Conservation (phyloP, 2,888 invertebrate species). For the Adelphocoris suturalis region DNA sequence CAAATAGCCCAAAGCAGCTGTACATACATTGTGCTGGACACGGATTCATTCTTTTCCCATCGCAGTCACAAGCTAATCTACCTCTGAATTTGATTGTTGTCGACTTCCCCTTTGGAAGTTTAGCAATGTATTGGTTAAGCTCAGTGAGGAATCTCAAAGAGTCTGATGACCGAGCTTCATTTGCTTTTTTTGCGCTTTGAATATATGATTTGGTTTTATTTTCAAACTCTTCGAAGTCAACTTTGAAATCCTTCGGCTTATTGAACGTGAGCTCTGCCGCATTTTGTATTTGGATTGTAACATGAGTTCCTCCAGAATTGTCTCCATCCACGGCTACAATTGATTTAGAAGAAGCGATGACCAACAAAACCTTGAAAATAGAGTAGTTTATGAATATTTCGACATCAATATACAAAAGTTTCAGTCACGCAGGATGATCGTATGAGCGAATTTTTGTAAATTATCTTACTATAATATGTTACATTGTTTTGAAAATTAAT, state of each 20-base stretch:
- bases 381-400: no score
- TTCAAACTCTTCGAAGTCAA: background rate
- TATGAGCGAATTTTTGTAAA: no score
- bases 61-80: background rate
- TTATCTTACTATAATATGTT: no score
- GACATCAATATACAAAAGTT: no score
- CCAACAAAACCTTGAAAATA: no score
- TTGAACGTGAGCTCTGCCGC: no score
- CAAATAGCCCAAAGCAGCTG: background rate
- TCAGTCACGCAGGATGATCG: no score
- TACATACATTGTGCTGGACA: background rate
- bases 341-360: no score
- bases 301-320: no score
- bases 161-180: background rate
- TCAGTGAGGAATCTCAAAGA: background rate
- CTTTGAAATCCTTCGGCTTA: background rate
- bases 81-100: background rate
- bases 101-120: background rate
- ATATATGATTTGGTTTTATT: background rate
- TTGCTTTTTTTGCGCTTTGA: background rate
- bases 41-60: background rate
- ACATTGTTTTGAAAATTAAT: no score
- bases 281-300: no score
- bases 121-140: background rate
- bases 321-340: no score